A percentile compares a stretch with the other conserved stretches of the same genome.
phyloP scores from a whole-genome alignment of 2,113 vertebrate species.

The Oreotrochilus melanogaster region DNA sequence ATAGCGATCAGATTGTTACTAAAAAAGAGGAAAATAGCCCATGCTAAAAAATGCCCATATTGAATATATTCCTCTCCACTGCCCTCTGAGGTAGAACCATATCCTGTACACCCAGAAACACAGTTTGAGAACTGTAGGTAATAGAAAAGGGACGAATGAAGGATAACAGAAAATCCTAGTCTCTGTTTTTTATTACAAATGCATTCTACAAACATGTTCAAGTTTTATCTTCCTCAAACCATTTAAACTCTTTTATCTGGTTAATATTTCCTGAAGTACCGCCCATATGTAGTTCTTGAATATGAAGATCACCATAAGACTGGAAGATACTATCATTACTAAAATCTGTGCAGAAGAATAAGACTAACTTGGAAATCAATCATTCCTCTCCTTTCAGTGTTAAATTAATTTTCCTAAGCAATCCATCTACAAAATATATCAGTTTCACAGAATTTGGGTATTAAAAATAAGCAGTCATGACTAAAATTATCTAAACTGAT shows the following conservation, averaged over 20 bases:
- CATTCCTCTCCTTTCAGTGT: neutral
- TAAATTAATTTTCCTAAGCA: slow-evolving; percentile 50
- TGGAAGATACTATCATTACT: neutral
- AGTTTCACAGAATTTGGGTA: slow-evolving; percentile 33
- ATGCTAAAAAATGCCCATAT: neutral
- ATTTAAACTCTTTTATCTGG: neutral
- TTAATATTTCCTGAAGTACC: neutral
- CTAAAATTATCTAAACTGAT: slow-evolving; percentile 59
- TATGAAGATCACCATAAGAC: neutral
- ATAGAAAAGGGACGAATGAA: neutral
- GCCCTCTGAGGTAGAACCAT: neutral
- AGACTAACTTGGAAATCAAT: slow-evolving; percentile 37
- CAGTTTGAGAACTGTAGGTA: neutral
- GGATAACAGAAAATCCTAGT: neutral
- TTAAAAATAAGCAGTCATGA: slow-evolving; percentile 55
- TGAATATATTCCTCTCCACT: neutral
- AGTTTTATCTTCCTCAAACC: neutral
- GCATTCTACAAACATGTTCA: neutral
- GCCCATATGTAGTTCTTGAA: neutral
- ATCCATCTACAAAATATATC: slow-evolving; percentile 31
- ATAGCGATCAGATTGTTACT: neutral
- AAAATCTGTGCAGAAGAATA: neutral
- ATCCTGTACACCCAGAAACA: neutral
- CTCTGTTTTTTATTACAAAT: neutral
- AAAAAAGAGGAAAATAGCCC: neutral